Percentiles rank a stretch among this genome's conserved stretches.
These are phyloP conservation scores for Heliconius melpomene DNA, from an alignment of 1,140 invertebrate genomes.

Conservation along the genomic window DNA sequence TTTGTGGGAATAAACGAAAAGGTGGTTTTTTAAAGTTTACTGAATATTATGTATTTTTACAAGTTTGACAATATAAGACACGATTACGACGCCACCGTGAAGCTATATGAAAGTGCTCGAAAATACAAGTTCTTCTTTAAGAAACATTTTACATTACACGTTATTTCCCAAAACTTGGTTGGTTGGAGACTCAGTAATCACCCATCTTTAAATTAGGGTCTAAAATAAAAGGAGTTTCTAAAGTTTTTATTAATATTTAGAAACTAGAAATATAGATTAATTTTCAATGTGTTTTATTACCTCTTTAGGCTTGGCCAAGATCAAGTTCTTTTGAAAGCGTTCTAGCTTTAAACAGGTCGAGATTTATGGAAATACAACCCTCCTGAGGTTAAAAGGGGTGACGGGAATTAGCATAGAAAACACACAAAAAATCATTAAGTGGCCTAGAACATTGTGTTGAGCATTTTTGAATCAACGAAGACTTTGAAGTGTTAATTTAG, in stretches of 20 bases:
- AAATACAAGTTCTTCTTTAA: no score
- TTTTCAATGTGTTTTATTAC: conserved; percentile 1
- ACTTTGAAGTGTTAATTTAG: neutral
- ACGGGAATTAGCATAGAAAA: conserved; percentile 8
- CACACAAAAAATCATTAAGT: conserved; percentile 10
- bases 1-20: no score
- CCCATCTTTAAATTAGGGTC: no score
- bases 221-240: no score
- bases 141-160: no score
- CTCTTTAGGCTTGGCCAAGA: neutral
- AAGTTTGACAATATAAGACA: no score
- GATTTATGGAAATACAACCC: conserved; percentile 8
- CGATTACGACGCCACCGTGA: no score
- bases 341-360: conserved; percentile 7
- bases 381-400: neutral
- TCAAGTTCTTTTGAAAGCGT: conserved; percentile 1
- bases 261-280: neutral
- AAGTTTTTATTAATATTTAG: neutral
- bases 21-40: no score
- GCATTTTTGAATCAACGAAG: neutral
- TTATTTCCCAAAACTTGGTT: no score
- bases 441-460: neutral
- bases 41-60: no score
- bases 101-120: no score
- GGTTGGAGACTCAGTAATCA: no score